Evolutionary conservation across 2,888 invertebrate species (phyloP).

Genomic region (Phrixothrix hirtus): DNA sequence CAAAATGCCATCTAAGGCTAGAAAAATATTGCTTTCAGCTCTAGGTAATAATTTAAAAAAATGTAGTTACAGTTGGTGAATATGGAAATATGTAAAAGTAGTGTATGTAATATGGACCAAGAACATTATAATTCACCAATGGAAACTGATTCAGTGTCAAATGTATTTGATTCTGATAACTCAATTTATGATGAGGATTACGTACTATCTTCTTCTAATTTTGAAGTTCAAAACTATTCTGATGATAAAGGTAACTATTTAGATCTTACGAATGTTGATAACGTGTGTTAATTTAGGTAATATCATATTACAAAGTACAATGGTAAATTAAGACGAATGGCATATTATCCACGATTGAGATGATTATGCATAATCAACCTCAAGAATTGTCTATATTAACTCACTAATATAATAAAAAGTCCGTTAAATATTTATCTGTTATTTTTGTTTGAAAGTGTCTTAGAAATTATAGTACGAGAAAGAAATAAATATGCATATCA

Average conservation of each 20-base stretch:
- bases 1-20: not conserved
- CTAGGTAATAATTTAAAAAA: not conserved
- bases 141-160: not conserved
- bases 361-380: no score
- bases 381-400: no score
- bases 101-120: no score
- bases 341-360: no score
- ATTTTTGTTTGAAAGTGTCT: no score
- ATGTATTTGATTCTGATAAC: conserved; percentile 1
- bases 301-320: not conserved
- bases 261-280: not conserved
- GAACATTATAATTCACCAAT: not conserved
- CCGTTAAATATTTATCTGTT: no score
- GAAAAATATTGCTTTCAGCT: not conserved
- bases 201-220: not conserved
- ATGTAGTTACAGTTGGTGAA: no score
- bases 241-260: not conserved
- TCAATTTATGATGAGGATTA: not conserved
- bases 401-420: no score
- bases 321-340: not conserved
- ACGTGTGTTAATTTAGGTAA: not conserved
- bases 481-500: conserved; percentile 7
- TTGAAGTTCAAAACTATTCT: not conserved
- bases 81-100: no score
- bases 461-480: conserved; percentile 4